Evolutionary conservation across 2,113 vertebrate genomes (phyloP), one percentile per base, ranked within the genome.

Genomic region (Pygoscelis antarcticus): DNA sequence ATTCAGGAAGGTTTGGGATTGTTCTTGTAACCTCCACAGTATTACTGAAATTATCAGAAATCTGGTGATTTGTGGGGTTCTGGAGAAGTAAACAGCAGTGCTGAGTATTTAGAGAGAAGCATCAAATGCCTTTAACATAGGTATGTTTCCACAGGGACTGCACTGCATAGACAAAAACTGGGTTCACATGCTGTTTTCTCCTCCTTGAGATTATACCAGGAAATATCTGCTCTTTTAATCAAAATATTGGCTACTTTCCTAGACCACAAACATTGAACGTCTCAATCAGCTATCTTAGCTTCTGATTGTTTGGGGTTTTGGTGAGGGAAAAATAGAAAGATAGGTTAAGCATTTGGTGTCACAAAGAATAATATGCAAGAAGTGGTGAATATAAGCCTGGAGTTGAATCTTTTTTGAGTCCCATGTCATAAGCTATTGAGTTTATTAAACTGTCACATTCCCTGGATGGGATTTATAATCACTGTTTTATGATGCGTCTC

Each of bases 361-460:
- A 65, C 23, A 46, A 34, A 91, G 42, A 91, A 51, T 60, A 87
- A 66, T 86, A 29, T 11, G 10, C 74, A 95, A 65, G 38, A 80
- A 79, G 32, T 65, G 19, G 34, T 94, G 34, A 77, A 54, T 91
- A 1, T 62, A 80, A 81, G 36, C 60, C 70, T 81, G 70, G 71
- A 95, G 51, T 61, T 85, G 10, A 69, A 66, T 89, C 70, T 81
- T 25, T 75, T 47, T 87, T 62, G 52, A 93, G 38, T 83, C 51
- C 27, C 29, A 34, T 70, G 65, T 71, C 36, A 83, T 86, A 86
- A 91, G n/a, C 20, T 75, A 29, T 40, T 68, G 68, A 92, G 26
- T 75, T 93, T 81, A 87, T 89, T 96, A 92, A 96, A 58, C 87
- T 95, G 89, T 95, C 82, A 95, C n/a, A 40, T 93, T 93, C 70